Percentiles rank a stretch among this genome's conserved stretches.
Conservation (phyloP, 2,888 invertebrate species). For the Papilio gigon region DNA sequence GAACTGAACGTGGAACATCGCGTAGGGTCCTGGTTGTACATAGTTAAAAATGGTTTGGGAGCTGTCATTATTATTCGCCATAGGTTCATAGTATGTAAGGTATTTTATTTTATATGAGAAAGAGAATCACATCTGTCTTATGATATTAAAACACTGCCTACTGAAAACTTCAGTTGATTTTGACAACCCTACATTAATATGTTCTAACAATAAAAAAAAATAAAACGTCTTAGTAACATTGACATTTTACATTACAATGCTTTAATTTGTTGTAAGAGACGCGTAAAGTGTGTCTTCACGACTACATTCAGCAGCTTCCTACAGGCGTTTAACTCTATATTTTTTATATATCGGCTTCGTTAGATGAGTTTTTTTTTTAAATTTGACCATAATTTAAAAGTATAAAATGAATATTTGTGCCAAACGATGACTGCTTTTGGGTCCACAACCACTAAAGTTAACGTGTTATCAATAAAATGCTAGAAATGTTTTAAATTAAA, state of each 20-base stretch:
- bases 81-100: too few species aligned
- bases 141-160: neutral
- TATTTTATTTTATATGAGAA: too few species aligned
- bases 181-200: conserved; percentile 19
- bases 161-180: neutral
- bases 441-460: too few species aligned
- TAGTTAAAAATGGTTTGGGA: too few species aligned
- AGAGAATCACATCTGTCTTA: too few species aligned
- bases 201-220: conserved; percentile 30
- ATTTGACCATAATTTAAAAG: neutral
- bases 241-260: conserved; percentile 37
- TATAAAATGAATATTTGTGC: neutral
- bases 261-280: conserved; percentile 30
- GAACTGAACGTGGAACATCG: too few species aligned
- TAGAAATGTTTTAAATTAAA: neutral
- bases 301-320: neutral
- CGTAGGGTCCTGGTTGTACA: too few species aligned
- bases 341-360: neutral
- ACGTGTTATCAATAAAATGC: too few species aligned
- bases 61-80: too few species aligned
- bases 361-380: neutral
- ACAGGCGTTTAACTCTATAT: neutral
- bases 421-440: too few species aligned
- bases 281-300: conserved; percentile 8
- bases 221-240: conserved; percentile 26